Conservation (phyloP, 2,888 invertebrate genomes). For the Steinernema scapterisci region DNA sequence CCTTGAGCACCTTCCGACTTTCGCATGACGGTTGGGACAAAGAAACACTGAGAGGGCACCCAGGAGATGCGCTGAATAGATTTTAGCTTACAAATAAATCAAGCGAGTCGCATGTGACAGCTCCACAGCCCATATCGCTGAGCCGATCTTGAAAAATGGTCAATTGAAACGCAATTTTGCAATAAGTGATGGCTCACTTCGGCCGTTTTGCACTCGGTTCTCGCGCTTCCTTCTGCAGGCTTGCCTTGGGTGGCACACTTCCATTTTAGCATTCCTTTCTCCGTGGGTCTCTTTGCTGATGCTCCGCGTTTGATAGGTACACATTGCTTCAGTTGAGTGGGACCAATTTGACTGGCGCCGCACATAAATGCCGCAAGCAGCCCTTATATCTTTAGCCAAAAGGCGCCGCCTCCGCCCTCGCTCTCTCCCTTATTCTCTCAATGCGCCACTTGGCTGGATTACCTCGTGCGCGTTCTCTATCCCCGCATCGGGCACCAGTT, state of each 20-base stretch:
- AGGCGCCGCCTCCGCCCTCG: slow-evolving; percentile 30
- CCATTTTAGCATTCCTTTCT: background rate
- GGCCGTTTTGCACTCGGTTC: background rate
- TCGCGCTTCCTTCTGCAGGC: background rate
- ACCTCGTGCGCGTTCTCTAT: slow-evolving; percentile 29
- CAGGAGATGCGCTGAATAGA: slow-evolving; percentile 1
- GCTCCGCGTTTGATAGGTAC: slow-evolving; percentile 1
- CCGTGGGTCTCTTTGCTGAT: background rate
- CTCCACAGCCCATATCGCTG: slow-evolving; percentile 23
- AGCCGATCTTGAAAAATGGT: slow-evolving; percentile 28
- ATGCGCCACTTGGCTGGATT: slow-evolving; percentile 32
- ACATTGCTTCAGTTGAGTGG: slow-evolving; percentile 20
- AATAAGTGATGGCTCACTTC: slow-evolving; percentile 7
- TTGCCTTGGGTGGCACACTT: background rate
- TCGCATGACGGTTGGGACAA: no score
- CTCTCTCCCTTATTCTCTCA: slow-evolving; percentile 29
- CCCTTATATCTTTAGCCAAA: slow-evolving; percentile 27
- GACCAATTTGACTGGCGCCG: slow-evolving; percentile 29
- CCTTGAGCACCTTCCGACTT: no score
- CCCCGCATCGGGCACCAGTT: slow-evolving; percentile 6
- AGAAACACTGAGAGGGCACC: no score
- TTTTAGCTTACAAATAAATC: slow-evolving; percentile 24
- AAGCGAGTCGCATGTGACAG: slow-evolving; percentile 19
- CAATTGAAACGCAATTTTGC: slow-evolving; percentile 28
- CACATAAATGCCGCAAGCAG: slow-evolving; percentile 27